Evolutionary conservation across 2,888 invertebrate species (phyloP), one percentile per base, ranked within the genome.

Genomic region (Luperina nickerlii): DNA sequence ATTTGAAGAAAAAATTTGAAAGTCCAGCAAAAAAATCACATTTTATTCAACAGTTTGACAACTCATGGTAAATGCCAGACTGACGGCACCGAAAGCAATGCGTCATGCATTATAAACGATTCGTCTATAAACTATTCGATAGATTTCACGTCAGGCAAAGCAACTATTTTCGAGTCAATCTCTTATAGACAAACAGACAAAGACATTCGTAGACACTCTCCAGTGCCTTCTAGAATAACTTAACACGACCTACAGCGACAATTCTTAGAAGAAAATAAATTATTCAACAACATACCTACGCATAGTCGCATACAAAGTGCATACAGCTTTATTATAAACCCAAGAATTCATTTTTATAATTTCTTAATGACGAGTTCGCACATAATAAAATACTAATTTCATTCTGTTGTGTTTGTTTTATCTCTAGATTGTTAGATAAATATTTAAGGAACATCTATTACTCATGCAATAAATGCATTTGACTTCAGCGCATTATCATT

Each of bases 221-320:
- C 78, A 69, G 68, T 74, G 74, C 71, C 74, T 68, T 24, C 62
- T 63, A 66, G 87, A 84, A 84, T 84, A 72, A 86, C 83, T 86
- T 68, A 84, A 62, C 74, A 71, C 87, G 78, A 79, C 87, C 84
- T 78, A 84, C 83, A 86, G 87, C 74, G 71, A 72, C 65, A 80
- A 27, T 85, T 84, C 85, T 60, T 71, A 77, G 87, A 84, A 85
- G 74, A 76, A 60, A 84, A 84, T 86, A 86, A 74, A 86, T 86
- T 84, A 86, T 86, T 86, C 85, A 86, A 71, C 75, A 73, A 57
- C 51, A 70, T 24, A n/a, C n/a, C n/a, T n/a, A 60, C 77, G 15
- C 75, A 71, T 67, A 73, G 60, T 27, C 48, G 76, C 62, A 87
- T 87, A 73, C 76, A 76, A 85, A 81, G 45, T 74, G 87, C 81